Evolutionary conservation across 2,888 invertebrate species (phyloP), one percentile per base, ranked within the genome.

Genomic region (Dynastes hyllus): DNA sequence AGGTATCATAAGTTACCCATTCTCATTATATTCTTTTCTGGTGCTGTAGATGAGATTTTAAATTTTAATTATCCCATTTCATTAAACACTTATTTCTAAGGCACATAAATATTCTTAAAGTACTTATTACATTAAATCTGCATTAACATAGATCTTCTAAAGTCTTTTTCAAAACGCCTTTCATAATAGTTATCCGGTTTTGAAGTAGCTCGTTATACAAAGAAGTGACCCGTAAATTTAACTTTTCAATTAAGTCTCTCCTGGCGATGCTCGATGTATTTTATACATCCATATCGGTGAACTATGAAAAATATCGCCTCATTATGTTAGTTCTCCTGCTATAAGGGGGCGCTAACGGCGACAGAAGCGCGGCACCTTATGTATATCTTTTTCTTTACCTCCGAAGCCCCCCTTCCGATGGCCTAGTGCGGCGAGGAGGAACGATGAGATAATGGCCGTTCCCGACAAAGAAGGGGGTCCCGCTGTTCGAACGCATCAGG

Each of bases 401-500:
- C 50, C 27, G 40, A 65, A 50, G 50, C 45, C 16, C 67, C 32
- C 29, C 55, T 58, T 5, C 32, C 5, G 32, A 37, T 37, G 55
- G 32, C 13, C 45, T 67, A 45, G n/a, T 16, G 45, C 45, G 0
- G 55, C 45, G 58, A 71, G 2, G 71, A 55, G n/a, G 58, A 71
- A 71, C 29, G 71, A 71, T 16, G 58, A 71, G 71, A 55, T 71
- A 71, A 58, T 73, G 55, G 55, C 69, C 58, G 58, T 73, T 75
- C 78, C 79, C 79, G 79, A 79, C 79, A 79, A 79, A 79, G 78
- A 69, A 69, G 70, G 70, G 70, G 70, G 50, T 9, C 58, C 55
- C 73, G 16, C 45, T 11, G 32, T 32, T 50, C 67, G 55, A 37
- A 22, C 16, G 6, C 37, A n/a, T 40, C 61, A 73, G 73, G 66